Conservation (phyloP, 2,888 invertebrate species). For the Drosophila kanekoi region DNA sequence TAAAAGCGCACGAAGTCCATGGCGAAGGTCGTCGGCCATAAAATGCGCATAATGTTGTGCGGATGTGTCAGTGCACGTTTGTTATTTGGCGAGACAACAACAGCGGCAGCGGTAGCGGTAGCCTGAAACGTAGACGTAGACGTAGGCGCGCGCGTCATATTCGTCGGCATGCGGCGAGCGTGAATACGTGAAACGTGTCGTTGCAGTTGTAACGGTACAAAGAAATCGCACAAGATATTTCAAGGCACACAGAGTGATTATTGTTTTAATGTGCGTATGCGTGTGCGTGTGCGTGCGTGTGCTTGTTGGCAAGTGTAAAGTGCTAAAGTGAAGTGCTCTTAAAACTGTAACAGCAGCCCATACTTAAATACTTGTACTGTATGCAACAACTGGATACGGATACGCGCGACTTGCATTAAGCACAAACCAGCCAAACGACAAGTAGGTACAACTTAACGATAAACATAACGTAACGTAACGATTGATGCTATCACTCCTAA, state of each 20-base stretch:
- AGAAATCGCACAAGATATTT: conserved; percentile 31
- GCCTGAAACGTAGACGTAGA: conserved; percentile 1
- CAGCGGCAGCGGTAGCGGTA: conserved; percentile 26
- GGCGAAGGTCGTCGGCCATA: conserved; percentile 79
- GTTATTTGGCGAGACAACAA: conserved; percentile 80
- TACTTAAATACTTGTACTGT: conserved; percentile 35
- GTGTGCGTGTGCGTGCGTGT: not conserved
- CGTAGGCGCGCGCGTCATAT: conserved; percentile 27
- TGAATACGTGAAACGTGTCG: conserved; percentile 33
- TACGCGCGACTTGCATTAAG: conserved; percentile 58
- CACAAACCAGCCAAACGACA: conserved; percentile 35
- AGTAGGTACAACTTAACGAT: conserved; percentile 62
- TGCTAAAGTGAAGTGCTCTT: conserved; percentile 64
- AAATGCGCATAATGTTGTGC: conserved; percentile 83
- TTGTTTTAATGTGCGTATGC: conserved; percentile 29
- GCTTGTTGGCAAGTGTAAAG: conserved; percentile 26
- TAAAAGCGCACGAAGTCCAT: conserved; percentile 70
- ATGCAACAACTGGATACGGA: conserved; percentile 79
- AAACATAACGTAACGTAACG: conserved; percentile 36
- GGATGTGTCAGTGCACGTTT: conserved; percentile 83
- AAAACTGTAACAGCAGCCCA: conserved; percentile 46
- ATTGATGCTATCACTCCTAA: conserved; percentile 37
- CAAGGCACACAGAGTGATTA: conserved; percentile 28
- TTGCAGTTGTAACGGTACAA: conserved; percentile 37
- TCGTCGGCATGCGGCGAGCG: conserved; percentile 47